phyloP scores from a whole-genome alignment of 1,140 invertebrate species.

The Drosophila punjabiensis region DNA sequence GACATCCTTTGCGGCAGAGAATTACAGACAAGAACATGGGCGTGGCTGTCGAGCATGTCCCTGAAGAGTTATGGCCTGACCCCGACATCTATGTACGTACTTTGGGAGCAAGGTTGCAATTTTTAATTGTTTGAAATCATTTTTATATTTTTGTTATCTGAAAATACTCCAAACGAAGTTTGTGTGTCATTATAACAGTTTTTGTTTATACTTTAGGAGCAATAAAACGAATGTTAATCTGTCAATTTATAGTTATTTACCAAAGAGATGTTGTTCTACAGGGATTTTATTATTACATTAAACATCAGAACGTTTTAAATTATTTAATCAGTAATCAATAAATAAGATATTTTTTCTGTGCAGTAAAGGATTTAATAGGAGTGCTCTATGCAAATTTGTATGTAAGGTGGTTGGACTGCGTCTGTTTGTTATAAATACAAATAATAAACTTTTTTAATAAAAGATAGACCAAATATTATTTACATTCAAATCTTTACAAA shows the following conservation, averaged over 20 bases:
- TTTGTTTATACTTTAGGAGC: not conserved
- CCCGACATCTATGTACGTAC: not conserved
- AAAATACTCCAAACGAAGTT: not conserved
- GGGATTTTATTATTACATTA: not conserved
- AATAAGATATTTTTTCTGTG: not conserved
- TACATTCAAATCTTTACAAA: not conserved
- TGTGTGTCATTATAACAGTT: not conserved
- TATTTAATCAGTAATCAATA: not conserved
- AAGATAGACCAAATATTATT: not conserved
- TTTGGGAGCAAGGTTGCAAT: not conserved
- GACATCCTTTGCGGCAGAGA: conserved; percentile 34
- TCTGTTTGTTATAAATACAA: not conserved
- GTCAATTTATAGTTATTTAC: not conserved
- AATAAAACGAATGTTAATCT: not conserved
- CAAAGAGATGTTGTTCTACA: not conserved
- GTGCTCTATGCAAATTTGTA: not conserved
- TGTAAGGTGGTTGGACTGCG: too few species aligned
- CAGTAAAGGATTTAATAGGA: not conserved
- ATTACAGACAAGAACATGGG: conserved; percentile 30
- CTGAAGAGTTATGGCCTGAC: conserved; percentile 23
- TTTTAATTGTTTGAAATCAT: conserved; percentile 1
- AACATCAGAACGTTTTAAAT: too few species aligned
- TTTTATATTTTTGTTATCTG: not conserved
- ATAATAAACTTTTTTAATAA: not conserved
- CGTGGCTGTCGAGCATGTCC: conserved; percentile 38